Evolutionary conservation across 2,888 invertebrate genomes (phyloP), one percentile per base, ranked within the genome.

Genomic region (Ectemnius continuus): DNA sequence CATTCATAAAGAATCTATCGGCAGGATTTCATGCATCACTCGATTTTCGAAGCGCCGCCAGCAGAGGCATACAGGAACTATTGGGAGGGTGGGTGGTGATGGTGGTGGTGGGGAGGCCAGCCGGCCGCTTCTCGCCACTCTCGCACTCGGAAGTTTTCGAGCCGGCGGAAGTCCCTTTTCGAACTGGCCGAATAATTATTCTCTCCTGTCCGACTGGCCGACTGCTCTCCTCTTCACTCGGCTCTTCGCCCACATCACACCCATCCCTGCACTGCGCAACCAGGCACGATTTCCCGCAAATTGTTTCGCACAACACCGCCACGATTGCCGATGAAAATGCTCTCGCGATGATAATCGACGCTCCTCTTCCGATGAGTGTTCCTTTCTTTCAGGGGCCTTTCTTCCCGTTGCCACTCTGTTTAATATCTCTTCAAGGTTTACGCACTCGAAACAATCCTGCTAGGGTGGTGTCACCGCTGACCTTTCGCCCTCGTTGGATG

Each of bases 131-230:
- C 45, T 23, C 8, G 16, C 47, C 23, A 58, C 63, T 62, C 48
- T 63, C 28, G 45, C 48, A 18, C 45, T 46, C 61, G 65, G 61
- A 70, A 66, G 61, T 36, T 56, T 66, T 70, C 61, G 18, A 56
- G 23, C 26, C 57, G 61, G 62, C 62, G 59, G 64, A 61, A 70
- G 57, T 61, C 56, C 36, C 46, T 65, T 61, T 28, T 18, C 61
- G 26, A 28, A 23, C 46, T 23, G 45, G 57, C 47, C 36, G 70
- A 70, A 70, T 65, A 70, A 70, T 65, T 70, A 65, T 57, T 70
- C 20, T 65, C 64, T n/a, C 46, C 26, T 64, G 20, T 65, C 58
- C 58, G n/a, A n/a, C 36, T 20, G 16, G 47, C 23, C 23, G 14
- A 58, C 58, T 45, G 61, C 60, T 26, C 56, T 11, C 36, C 62